Percentiles rank a stretch among this genome's conserved stretches.
These are phyloP conservation scores for Polymixis flavicincta DNA, from an alignment of 2,888 invertebrate genomes.

Conservation along the genomic window DNA sequence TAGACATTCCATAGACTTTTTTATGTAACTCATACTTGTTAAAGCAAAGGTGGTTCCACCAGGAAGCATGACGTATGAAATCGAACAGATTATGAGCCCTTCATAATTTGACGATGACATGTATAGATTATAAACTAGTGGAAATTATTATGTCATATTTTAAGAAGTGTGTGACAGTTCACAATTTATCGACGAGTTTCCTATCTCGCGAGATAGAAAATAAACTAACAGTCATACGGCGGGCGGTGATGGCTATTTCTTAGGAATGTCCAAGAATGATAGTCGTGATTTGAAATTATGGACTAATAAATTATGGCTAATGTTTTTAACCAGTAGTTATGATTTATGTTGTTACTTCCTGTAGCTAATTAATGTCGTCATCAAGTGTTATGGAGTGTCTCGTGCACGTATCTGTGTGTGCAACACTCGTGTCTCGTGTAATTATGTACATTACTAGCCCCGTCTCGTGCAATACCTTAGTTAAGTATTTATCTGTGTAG, in stretches of 20 bases:
- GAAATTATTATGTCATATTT: too few species aligned
- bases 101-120: too few species aligned
- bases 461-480: conserved; percentile 89
- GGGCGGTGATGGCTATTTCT: background rate
- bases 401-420: background rate
- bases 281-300: background rate
- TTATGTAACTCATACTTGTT: too few species aligned
- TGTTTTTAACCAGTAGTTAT: background rate
- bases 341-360: background rate
- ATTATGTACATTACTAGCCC: conserved; percentile 88
- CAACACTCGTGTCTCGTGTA: conserved; percentile 77
- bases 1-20: too few species aligned
- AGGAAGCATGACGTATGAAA: too few species aligned
- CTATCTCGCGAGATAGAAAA: too few species aligned
- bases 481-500: conserved; percentile 90
- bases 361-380: background rate
- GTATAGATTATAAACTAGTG: too few species aligned
- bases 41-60: too few species aligned
- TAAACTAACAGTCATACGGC: too few species aligned
- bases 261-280: background rate
- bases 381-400: conserved; percentile 10
- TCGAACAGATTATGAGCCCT: too few species aligned
- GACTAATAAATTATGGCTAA: background rate
- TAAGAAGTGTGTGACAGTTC: too few species aligned
- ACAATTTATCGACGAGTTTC: too few species aligned